Conservation (phyloP, 2,797 vertebrate genomes). For the Danio albolineatus region DNA sequence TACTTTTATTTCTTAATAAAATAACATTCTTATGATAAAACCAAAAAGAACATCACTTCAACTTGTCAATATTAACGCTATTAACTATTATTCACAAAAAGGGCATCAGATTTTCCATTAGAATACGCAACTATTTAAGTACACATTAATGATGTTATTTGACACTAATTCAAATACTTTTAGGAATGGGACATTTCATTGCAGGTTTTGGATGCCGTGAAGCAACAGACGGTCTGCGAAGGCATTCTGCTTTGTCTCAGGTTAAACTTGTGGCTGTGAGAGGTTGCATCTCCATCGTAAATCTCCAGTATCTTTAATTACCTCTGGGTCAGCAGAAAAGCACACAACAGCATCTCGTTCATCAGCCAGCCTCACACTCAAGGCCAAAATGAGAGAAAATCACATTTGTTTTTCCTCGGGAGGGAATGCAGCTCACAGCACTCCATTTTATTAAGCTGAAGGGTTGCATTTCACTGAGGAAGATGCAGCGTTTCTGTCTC, state of each 20-base stretch:
- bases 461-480: neutral
- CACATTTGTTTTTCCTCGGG: conserved; percentile 38
- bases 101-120: no score
- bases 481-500: conserved; percentile 9
- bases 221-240: neutral
- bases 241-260: neutral
- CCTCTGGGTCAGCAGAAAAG: conserved; percentile 46
- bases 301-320: conserved; percentile 58
- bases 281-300: conserved; percentile 36
- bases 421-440: conserved; percentile 24
- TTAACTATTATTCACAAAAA: no score
- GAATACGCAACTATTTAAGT: no score
- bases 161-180: no score
- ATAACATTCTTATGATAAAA: no score
- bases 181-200: no score
- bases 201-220: neutral
- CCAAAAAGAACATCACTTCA: no score
- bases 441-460: conserved; percentile 19
- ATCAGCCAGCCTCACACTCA: conserved; percentile 14
- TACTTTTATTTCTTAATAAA: no score
- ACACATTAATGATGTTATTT: no score
- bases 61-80: no score
- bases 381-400: conserved; percentile 36
- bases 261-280: conserved; percentile 21
- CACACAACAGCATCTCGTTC: conserved; percentile 34